A percentile compares a stretch with the other conserved stretches of the same genome.
These are phyloP conservation scores for Orchesellides sinensis DNA, from an alignment of 2,888 invertebrate species.

Conservation along the genomic window DNA sequence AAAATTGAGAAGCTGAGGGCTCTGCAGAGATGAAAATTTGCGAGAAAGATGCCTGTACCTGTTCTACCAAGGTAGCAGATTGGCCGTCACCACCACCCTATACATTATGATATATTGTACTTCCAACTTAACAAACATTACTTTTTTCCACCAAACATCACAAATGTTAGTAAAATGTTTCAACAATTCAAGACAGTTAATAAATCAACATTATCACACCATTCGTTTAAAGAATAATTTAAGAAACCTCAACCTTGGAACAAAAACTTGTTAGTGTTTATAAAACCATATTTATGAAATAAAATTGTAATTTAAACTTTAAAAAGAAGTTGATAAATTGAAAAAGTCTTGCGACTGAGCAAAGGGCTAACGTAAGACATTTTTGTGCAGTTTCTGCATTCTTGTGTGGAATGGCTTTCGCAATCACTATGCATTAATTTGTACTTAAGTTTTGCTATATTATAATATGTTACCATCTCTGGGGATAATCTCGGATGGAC, in stretches of 20 bases:
- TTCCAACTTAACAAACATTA: constrained; percentile 5
- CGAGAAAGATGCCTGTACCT: constrained; percentile 71
- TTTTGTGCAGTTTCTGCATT: constrained; percentile 32
- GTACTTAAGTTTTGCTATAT: background rate
- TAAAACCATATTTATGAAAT: constrained; percentile 9
- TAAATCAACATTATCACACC: constrained; percentile 10
- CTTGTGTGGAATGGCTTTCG: constrained; percentile 28
- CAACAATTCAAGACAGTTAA: constrained; percentile 46
- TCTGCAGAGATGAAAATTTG: constrained; percentile 64
- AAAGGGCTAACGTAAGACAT: constrained; percentile 37
- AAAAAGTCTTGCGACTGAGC: constrained; percentile 37
- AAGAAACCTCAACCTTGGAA: constrained; percentile 36
- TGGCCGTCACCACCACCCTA: constrained; percentile 61
- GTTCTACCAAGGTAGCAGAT: constrained; percentile 72
- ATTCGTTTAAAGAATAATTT: background rate
- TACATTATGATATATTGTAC: constrained; percentile 17
- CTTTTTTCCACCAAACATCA: constrained; percentile 30
- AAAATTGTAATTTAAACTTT: background rate
- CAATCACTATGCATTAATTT: constrained; percentile 34
- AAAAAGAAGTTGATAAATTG: constrained; percentile 4
- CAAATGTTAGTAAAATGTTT: constrained; percentile 15
- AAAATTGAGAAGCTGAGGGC: constrained; percentile 55
- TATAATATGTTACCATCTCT: constrained; percentile 82
- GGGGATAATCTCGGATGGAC: constrained; percentile 88
- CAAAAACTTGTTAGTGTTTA: constrained; percentile 36